Percentiles rank a stretch among this genome's conserved stretches.
Evolutionary conservation across 2,797 vertebrate species (phyloP).

Genomic region (Babyrousa celebensis): DNA sequence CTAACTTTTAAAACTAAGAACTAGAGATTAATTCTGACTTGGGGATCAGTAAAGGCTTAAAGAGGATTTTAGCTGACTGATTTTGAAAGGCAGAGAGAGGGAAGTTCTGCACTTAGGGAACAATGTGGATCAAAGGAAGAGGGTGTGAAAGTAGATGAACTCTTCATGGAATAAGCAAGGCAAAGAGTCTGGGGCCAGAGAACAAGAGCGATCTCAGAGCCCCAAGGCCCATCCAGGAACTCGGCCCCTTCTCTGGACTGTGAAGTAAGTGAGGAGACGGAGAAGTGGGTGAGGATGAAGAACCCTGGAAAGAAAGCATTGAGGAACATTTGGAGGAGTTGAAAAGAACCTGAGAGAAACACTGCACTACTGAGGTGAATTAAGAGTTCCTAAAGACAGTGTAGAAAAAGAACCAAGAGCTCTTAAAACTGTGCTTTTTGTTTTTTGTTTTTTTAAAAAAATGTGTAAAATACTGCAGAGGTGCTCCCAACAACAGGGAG

Average conservation of each 20-base stretch:
- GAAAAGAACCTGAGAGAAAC: constrained; percentile 6
- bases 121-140: not conserved
- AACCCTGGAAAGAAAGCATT: not conserved
- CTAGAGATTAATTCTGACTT: not conserved
- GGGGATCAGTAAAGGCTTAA: not conserved
- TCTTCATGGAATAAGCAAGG: not conserved
- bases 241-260: not conserved
- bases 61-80: not conserved
- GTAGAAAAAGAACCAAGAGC: not conserved
- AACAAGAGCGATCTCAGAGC: not conserved
- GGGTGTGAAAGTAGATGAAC: not conserved
- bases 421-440: not conserved
- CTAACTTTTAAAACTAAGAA: not conserved
- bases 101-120: not conserved
- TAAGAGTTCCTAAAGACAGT: not conserved
- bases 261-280: not conserved
- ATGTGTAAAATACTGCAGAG: not conserved
- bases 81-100: not conserved
- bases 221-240: not conserved
- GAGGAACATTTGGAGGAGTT: not conserved
- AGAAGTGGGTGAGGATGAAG: not conserved
- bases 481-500: not conserved
- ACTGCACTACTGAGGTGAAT: not conserved
- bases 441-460: not conserved
- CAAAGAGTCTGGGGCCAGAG: not conserved